phyloP scores from a whole-genome alignment of 2,888 invertebrate species.

The Ernsta delagoae region DNA sequence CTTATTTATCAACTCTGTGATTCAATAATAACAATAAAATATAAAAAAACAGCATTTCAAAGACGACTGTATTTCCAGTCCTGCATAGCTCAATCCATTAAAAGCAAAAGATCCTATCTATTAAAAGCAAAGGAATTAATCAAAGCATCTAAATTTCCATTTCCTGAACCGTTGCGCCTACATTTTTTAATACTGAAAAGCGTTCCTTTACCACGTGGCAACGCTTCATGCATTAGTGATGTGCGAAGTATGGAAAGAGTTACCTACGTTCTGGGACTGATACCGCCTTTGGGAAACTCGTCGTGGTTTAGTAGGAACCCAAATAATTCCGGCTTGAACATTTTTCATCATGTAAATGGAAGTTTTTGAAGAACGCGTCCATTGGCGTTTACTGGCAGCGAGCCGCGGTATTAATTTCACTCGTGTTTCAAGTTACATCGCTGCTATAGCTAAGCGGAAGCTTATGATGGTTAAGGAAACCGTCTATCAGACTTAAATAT shows the following conservation, averaged over 20 bases:
- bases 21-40: too few species aligned
- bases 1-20: too few species aligned
- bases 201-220: constrained; percentile 7
- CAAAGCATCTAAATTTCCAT: constrained; percentile 10
- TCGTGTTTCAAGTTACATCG: not conserved
- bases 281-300: constrained; percentile 31
- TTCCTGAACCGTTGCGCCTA: constrained; percentile 9
- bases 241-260: too few species aligned
- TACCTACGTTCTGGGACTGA: too few species aligned
- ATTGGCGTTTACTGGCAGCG: constrained; percentile 2
- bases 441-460: not conserved
- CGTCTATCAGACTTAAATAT: too few species aligned
- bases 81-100: too few species aligned
- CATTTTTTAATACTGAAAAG: constrained; percentile 23
- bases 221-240: constrained; percentile 26
- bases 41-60: too few species aligned
- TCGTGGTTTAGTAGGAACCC: constrained; percentile 26
- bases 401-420: constrained; percentile 21
- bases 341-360: constrained; percentile 36
- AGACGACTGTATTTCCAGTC: too few species aligned
- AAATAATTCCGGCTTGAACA: constrained; percentile 21
- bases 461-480: not conserved
- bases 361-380: constrained; percentile 11
- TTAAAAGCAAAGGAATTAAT: not conserved
- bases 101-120: too few species aligned